Evolutionary conservation across 2,797 vertebrate genomes (phyloP), one percentile per base, ranked within the genome.

Genomic region (Siniperca undulata): DNA sequence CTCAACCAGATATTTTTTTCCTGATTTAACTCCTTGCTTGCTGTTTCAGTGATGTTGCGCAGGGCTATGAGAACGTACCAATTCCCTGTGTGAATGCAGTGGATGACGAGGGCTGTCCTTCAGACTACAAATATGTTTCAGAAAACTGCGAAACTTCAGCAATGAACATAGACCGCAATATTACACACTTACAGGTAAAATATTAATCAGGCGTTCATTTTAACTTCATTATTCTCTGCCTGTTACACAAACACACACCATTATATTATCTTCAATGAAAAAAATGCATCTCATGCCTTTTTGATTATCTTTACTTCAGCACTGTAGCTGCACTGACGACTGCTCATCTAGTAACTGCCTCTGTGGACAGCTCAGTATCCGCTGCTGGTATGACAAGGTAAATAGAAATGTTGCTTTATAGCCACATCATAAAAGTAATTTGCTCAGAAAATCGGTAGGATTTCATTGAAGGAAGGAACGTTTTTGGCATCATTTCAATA

Each of bases 311-410:
- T 70, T 38, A 69, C 61, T 72, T 42, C 80, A 98, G 97, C 97
- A 98, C 86, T 98, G 97, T 83, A 95, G 96, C 6, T 98, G 97
- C 74, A 93, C 94, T 38, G 97, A 98, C 0, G 97, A 98, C 94
- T 98, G 97, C 72, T 98, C 97, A 3, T 98, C 97, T 60, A 98
- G 97, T 90, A 98, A 98, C 91, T 98, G 97, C 82, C 96, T 98
- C 0, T 98, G 97, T n/a, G 97, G 97, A 56, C 97, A 98, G 91
- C 97, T 98, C 71, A 98, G 97, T 89, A 98, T 98, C 84, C 97
- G 97, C 80, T 98, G 97, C 93, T 98, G 97, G 97, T 98, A 98
- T n/a, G 97, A 98, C 88, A 98, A 98, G 97, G 97, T 98, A 83
- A 81, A 56, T 12, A 19, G 2, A 84, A 64, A 22, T n/a, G 13